Evolutionary conservation across 2,113 vertebrate species (phyloP).

Genomic region (Rhabdomys dilectus): DNA sequence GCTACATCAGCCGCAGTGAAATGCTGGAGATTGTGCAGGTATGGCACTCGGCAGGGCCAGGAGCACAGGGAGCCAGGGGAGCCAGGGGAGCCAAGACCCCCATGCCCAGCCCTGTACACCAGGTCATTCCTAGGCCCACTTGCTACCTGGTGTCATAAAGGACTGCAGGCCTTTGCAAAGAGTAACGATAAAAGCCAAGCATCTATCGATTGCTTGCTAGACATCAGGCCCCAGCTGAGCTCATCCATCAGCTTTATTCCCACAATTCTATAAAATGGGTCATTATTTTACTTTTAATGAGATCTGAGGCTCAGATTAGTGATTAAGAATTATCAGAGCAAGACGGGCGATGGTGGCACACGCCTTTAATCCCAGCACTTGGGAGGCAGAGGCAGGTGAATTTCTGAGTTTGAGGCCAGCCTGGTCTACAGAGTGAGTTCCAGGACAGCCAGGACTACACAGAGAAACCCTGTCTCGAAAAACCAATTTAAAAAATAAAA

Average conservation of each 20-base stretch:
- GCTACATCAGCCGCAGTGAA: conserved; percentile 92
- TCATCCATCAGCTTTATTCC: accelerated
- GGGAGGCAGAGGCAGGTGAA: too few species aligned
- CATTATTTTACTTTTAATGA: not conserved
- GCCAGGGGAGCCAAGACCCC: not conserved
- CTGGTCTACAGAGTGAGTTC: too few species aligned
- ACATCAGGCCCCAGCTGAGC: not conserved
- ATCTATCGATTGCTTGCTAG: accelerated
- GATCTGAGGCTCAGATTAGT: not conserved
- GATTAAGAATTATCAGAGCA: not conserved
- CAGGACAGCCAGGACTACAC: too few species aligned
- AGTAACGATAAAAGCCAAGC: not conserved
- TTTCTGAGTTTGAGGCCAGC: too few species aligned
- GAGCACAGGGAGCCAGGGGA: not conserved
- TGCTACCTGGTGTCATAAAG: not conserved
- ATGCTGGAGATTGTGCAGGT: conserved; percentile 94
- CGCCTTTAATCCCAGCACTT: too few species aligned
- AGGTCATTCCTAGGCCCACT: not conserved
- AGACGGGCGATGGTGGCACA: too few species aligned
- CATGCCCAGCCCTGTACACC: too few species aligned
- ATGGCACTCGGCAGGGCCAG: accelerated
- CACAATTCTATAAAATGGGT: not conserved
- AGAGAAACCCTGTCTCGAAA: too few species aligned
- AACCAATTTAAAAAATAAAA: too few species aligned
- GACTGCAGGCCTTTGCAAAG: not conserved